Percentiles rank a stretch among this genome's conserved stretches.
These are phyloP conservation scores for Dusona sp. DNA, from an alignment of 2,888 invertebrate species.

Conservation along the genomic window DNA sequence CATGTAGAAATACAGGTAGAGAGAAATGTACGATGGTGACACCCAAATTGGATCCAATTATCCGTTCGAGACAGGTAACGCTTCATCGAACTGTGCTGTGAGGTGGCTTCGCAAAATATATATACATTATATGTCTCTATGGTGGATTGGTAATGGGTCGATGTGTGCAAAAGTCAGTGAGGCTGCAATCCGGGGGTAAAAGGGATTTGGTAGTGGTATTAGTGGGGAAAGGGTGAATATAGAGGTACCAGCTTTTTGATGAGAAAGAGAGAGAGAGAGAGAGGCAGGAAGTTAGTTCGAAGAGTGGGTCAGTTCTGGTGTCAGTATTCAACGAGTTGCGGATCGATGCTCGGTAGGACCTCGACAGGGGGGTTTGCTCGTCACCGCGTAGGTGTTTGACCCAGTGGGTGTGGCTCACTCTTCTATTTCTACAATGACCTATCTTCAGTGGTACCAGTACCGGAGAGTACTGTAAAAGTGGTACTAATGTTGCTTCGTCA, in stretches of 20 bases:
- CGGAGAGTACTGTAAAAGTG: slow-evolving; percentile 32
- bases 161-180: slow-evolving; percentile 4
- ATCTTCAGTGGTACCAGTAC: slow-evolving; percentile 36
- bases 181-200: slow-evolving; percentile 28
- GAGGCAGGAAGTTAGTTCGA: not conserved
- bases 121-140: not conserved
- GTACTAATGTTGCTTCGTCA: slow-evolving; percentile 8
- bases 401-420: slow-evolving; percentile 65
- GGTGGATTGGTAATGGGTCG: not conserved
- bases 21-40: slow-evolving; percentile 19
- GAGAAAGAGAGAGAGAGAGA: not conserved
- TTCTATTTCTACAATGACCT: slow-evolving; percentile 36
- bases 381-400: slow-evolving; percentile 60
- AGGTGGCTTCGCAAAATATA: slow-evolving; percentile 49
- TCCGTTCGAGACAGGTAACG: slow-evolving; percentile 44
- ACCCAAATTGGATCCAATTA: slow-evolving; percentile 60
- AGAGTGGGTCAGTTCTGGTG: slow-evolving; percentile 45
- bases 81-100: slow-evolving; percentile 53
- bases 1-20: slow-evolving; percentile 1
- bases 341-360: slow-evolving; percentile 71
- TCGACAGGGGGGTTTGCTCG: slow-evolving; percentile 33
- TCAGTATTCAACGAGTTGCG: slow-evolving; percentile 60
- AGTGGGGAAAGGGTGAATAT: not conserved
- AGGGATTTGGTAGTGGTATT: slow-evolving; percentile 23
- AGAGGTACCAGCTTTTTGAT: slow-evolving; percentile 61